phyloP scores from a whole-genome alignment of 2,888 invertebrate genomes.

The Drosophila rellima region DNA sequence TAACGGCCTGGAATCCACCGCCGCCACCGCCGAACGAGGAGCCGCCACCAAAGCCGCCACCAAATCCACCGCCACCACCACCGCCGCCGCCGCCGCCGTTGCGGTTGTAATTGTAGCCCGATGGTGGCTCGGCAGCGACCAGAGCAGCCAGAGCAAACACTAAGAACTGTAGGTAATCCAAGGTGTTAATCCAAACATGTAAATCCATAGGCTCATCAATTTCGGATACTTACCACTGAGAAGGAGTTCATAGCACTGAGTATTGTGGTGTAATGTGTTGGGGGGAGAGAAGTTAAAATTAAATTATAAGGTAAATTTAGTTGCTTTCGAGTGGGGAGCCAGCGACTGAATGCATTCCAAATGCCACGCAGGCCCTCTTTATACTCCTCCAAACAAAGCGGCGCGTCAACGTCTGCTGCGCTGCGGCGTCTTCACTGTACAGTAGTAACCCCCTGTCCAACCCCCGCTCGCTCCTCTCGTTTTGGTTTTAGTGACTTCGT shows the following conservation, averaged over 20 bases:
- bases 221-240: slow-evolving; percentile 85
- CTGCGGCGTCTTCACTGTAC: slow-evolving; percentile 24
- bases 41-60: slow-evolving; percentile 86
- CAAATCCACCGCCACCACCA: slow-evolving; percentile 84
- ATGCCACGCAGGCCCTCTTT: slow-evolving; percentile 85
- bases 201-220: slow-evolving; percentile 24
- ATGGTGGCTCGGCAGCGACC: slow-evolving; percentile 91
- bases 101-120: slow-evolving; percentile 91
- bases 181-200: slow-evolving; percentile 33
- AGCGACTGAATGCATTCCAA: slow-evolving; percentile 86
- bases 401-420: slow-evolving; percentile 28
- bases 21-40: slow-evolving; percentile 86
- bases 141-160: slow-evolving; percentile 92
- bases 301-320: slow-evolving; percentile 85
- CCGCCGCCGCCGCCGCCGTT: slow-evolving; percentile 87
- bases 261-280: slow-evolving; percentile 81
- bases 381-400: slow-evolving; percentile 71
- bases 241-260: slow-evolving; percentile 86
- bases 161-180: slow-evolving; percentile 89
- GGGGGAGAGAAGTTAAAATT: slow-evolving; percentile 85
- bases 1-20: slow-evolving; percentile 91
- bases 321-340: slow-evolving; percentile 86
- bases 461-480: background rate
- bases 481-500: slow-evolving; percentile 36
- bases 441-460: background rate